Conservation (phyloP, 2,113 vertebrate genomes). For the Lepus europaeus region DNA sequence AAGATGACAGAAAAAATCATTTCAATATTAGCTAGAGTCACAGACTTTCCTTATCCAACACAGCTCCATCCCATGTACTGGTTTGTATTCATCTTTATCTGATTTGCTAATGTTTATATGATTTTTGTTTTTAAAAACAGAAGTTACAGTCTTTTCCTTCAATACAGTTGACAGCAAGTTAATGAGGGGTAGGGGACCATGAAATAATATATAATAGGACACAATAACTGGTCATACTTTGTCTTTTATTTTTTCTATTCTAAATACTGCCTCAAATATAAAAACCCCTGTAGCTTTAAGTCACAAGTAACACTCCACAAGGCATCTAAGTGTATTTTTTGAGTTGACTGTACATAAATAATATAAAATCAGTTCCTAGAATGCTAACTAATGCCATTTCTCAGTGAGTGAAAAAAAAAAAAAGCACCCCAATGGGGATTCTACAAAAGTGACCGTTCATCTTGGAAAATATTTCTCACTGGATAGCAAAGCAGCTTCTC, state of each 20-base stretch:
- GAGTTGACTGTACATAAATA: neutral
- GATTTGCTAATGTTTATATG: neutral
- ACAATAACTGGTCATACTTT: neutral
- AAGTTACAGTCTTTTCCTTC: neutral
- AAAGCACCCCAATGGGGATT: neutral
- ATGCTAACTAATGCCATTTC: neutral
- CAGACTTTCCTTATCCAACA: neutral
- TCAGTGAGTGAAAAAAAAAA: neutral
- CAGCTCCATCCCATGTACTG: neutral
- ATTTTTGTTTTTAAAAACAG: neutral
- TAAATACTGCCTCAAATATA: neutral
- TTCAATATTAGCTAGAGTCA: neutral
- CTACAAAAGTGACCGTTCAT: neutral
- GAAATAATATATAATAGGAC: neutral
- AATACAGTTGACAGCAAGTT: neutral
- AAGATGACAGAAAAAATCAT: neutral
- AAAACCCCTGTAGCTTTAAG: accelerated
- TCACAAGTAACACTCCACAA: neutral
- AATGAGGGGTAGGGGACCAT: neutral
- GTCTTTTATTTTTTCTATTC: neutral
- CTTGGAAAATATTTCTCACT: neutral
- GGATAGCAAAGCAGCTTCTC: neutral
- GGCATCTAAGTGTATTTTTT: neutral
- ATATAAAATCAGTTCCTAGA: neutral
- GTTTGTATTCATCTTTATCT: neutral